Base-by-base conservation (phyloP, 2,888 invertebrate genomes). In the Torymus tubicola region DNA sequence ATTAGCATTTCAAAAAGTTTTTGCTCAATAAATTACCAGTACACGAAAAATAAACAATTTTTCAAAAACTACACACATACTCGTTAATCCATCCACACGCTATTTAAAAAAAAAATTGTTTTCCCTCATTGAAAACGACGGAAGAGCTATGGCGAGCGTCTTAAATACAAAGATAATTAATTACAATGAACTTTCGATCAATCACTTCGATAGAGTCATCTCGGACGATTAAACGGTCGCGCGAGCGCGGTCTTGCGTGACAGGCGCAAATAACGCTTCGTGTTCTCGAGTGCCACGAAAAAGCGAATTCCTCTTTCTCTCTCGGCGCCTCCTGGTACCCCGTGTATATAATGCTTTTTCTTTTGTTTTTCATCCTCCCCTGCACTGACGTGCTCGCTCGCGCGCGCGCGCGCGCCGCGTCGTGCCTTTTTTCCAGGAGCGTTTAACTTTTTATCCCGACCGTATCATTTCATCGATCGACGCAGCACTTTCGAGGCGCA, bases 181-280 rank as follows among this genome's bases (percentile, higher is more conserved):
- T 82, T 74, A 71, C 73, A 21, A 13, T 55, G 61, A 65, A 70
- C 70, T 82, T 73, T 77, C 80, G 73, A 82, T 82, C 76, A 80
- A 82, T 82, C 82, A 82, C 58, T 69, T 24, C 65, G 82, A 82
- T 82, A 80, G 69, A 82, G 82, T 82, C 80, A 80, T 82, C 82
- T 76, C 73, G 76, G 68, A 12, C 79, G 81, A 81, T 78, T 81
- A 81, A 82, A 82, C 81, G 76, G 65, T 68, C 63, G 69, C 24
- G 53, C 14, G 13, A 13, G 14, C 13, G 8, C 77, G 60, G 14
- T 53, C 60, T 81, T 73, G 79, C 78, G 69, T 82, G 81, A 76
- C 81, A 60, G 71, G 76, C 79, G 76, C 79, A 79, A 72, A 81
- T 68, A 79, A 77, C 31, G 31, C 31, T 31, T 8, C 2, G 31